A percentile compares a stretch with the other conserved stretches of the same genome.
Conservation (phyloP, 2,888 invertebrate species). For the Epinotia ramella region DNA sequence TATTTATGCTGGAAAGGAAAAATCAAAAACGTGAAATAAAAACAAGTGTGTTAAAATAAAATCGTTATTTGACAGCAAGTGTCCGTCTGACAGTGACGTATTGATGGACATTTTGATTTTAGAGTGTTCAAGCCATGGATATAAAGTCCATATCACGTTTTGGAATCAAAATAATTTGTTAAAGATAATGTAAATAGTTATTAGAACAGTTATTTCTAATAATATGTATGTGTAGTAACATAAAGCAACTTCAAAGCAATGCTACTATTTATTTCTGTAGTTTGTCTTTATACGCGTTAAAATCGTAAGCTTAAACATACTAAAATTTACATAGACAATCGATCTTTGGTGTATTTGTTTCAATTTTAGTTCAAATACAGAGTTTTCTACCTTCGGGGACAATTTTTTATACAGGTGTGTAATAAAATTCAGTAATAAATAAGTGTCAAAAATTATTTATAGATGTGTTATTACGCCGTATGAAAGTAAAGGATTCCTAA, state of each 20-base stretch:
- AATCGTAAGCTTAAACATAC: neutral
- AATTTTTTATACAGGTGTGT: neutral
- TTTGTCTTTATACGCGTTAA: neutral
- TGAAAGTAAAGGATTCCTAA: neutral
- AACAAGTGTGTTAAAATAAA: constrained; percentile 8
- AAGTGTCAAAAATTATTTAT: neutral
- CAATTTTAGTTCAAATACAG: neutral
- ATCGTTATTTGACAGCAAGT: neutral
- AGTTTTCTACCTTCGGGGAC: neutral
- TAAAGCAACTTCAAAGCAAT: neutral
- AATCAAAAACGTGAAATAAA: constrained; percentile 20
- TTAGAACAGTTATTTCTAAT: neutral
- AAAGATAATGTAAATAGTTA: neutral
- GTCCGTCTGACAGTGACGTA: neutral
- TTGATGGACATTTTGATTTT: neutral
- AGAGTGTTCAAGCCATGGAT: neutral
- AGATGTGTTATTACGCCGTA: neutral
- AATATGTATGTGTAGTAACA: neutral
- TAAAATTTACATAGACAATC: constrained; percentile 17
- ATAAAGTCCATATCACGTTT: neutral
- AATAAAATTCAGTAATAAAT: neutral
- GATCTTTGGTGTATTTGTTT: neutral
- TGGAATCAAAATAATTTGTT: neutral
- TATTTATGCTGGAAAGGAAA: constrained; percentile 9
- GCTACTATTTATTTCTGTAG: neutral